Evolutionary conservation across 2,888 invertebrate species (phyloP).

Genomic region (Nomada ruficornis): DNA sequence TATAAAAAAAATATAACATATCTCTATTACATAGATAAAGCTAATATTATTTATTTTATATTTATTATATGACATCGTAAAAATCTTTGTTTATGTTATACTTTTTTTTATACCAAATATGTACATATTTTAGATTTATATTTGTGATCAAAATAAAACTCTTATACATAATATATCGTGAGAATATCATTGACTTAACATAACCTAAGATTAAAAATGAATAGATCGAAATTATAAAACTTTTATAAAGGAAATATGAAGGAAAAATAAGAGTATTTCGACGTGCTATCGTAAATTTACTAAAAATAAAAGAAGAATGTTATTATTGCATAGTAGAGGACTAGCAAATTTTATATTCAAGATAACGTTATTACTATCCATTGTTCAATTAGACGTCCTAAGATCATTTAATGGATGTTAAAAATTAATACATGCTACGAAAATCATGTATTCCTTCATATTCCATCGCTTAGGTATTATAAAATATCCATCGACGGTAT

Average conservation of each 20-base stretch:
- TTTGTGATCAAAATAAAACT: background rate
- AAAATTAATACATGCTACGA: slow-evolving; percentile 7
- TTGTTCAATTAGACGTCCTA: background rate
- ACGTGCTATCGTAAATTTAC: background rate
- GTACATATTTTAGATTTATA: background rate
- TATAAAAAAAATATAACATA: slow-evolving; percentile 16
- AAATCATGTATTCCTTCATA: background rate
- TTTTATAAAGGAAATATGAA: background rate
- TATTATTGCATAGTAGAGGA: background rate
- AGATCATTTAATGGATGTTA: background rate
- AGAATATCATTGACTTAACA: slow-evolving; percentile 33
- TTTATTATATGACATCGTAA: too few relatives aligned
- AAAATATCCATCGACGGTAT: background rate
- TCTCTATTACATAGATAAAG: background rate
- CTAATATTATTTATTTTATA: background rate
- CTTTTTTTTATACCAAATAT: background rate
- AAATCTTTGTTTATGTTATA: too few relatives aligned
- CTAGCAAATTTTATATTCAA: background rate
- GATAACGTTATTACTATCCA: slow-evolving; percentile 3
- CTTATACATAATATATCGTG: background rate
- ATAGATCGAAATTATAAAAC: background rate
- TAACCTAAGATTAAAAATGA: slow-evolving; percentile 40
- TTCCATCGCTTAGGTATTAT: background rate
- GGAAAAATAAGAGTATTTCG: background rate
- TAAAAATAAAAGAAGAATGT: background rate